phyloP scores from a whole-genome alignment of 64 coral and sea anemone species.

The Stichodactyla mertensii region DNA sequence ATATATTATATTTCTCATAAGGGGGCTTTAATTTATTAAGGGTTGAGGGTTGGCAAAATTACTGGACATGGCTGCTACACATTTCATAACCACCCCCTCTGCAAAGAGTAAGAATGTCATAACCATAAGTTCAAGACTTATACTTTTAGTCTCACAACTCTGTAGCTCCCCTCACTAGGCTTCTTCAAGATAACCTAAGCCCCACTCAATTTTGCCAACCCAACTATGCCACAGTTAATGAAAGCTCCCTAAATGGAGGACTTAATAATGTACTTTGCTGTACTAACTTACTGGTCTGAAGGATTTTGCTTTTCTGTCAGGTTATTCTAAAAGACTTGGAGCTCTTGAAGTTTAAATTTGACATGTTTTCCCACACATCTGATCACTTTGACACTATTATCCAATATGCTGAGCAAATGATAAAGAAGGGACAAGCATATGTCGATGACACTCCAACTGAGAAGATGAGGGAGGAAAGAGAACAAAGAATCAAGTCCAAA shows the following conservation, averaged over 20 bases:
- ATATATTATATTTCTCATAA: too few species aligned
- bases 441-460: constrained; percentile 88
- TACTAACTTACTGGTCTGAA: not conserved
- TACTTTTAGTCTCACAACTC: too few species aligned
- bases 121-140: too few species aligned
- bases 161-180: too few species aligned
- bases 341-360: constrained; percentile 76
- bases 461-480: constrained; percentile 81
- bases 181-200: too few species aligned
- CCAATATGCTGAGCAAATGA: constrained; percentile 85
- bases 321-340: constrained; percentile 92
- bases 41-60: not conserved
- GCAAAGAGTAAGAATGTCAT: not conserved
- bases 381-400: constrained; percentile 98
- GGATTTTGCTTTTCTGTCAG: constrained; percentile 4
- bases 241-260: too few species aligned
- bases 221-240: too few species aligned
- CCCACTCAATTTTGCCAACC: too few species aligned
- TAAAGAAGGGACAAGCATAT: constrained; percentile 71
- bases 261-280: too few species aligned
- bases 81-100: not conserved
- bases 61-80: not conserved
- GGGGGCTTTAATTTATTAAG: too few species aligned
- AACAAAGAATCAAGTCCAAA: constrained; percentile 75
- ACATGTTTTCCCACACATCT: constrained; percentile 84